Percentiles rank a stretch among this genome's conserved stretches.
phyloP scores from a whole-genome alignment of 64 coral and sea anemone species.

The Actinia tenebrosa region DNA sequence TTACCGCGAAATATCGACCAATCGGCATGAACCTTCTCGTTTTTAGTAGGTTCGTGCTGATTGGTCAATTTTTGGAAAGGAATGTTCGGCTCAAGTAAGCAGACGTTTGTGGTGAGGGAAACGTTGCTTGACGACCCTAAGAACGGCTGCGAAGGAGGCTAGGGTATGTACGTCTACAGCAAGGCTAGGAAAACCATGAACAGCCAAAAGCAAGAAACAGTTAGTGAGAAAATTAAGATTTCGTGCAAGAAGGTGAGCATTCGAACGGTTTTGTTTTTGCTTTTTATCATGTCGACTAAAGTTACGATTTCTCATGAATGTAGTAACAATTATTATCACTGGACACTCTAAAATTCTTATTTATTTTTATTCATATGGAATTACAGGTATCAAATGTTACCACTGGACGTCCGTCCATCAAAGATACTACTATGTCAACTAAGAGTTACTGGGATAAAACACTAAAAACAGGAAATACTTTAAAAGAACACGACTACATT shows the following conservation, averaged over 20 bases:
- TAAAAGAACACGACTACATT: constrained; percentile 19
- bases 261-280: background rate
- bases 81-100: no score
- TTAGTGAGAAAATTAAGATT: background rate
- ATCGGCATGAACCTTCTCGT: no score
- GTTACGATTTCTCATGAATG: constrained; percentile 18
- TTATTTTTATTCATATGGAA: constrained; percentile 17
- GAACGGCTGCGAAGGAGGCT: no score
- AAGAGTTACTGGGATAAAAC: background rate
- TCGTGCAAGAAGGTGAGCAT: background rate
- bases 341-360: background rate
- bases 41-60: no score
- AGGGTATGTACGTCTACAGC: background rate
- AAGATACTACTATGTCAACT: background rate
- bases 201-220: background rate
- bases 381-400: background rate
- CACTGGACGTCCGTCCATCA: background rate
- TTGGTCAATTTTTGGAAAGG: no score
- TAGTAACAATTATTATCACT: background rate
- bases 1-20: no score
- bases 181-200: background rate
- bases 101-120: no score
- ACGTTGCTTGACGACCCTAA: no score
- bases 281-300: background rate
- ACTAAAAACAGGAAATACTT: constrained; percentile 1